These are phyloP conservation scores for Thymallus thymallus DNA, from an alignment of 2,113 vertebrate genomes.

Conservation along the genomic window DNA sequence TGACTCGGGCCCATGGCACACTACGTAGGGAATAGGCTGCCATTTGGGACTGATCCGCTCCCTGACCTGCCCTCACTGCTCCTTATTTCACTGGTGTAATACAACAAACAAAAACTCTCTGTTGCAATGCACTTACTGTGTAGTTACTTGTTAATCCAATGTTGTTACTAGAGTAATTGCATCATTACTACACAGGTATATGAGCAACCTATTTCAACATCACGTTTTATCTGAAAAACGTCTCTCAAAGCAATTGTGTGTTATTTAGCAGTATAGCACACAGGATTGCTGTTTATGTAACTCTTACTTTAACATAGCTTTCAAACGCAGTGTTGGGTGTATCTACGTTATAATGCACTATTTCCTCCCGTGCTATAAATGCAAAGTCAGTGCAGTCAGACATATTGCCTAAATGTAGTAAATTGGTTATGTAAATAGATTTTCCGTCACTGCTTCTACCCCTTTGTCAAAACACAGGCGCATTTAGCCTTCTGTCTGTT, in stretches of 20 bases:
- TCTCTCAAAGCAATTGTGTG: too few relatives aligned
- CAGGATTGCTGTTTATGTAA: constrained; percentile 27
- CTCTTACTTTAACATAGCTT: constrained; percentile 18
- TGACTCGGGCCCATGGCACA: too few relatives aligned
- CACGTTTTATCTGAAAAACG: too few relatives aligned
- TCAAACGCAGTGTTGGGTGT: not conserved
- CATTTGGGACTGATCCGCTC: too few relatives aligned
- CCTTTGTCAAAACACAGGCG: constrained; percentile 36
- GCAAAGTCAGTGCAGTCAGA: constrained; percentile 33
- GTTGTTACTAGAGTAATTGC: too few relatives aligned
- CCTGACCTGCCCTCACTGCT: too few relatives aligned
- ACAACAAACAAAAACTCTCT: too few relatives aligned
- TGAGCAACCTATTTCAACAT: too few relatives aligned
- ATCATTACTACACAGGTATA: too few relatives aligned
- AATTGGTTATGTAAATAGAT: constrained; percentile 53
- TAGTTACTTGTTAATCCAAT: too few relatives aligned
- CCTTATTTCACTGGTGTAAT: not conserved
- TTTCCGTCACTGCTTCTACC: constrained; percentile 31
- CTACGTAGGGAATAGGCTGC: too few relatives aligned
- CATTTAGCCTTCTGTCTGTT: constrained; percentile 7
- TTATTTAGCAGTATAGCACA: not conserved
- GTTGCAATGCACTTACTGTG: too few relatives aligned
- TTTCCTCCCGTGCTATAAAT: constrained; percentile 36
- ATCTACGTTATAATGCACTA: constrained; percentile 23
- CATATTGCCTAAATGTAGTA: constrained; percentile 42